phyloP scores from a whole-genome alignment of 2,888 invertebrate genomes.

The Synanthedon vespiformis region DNA sequence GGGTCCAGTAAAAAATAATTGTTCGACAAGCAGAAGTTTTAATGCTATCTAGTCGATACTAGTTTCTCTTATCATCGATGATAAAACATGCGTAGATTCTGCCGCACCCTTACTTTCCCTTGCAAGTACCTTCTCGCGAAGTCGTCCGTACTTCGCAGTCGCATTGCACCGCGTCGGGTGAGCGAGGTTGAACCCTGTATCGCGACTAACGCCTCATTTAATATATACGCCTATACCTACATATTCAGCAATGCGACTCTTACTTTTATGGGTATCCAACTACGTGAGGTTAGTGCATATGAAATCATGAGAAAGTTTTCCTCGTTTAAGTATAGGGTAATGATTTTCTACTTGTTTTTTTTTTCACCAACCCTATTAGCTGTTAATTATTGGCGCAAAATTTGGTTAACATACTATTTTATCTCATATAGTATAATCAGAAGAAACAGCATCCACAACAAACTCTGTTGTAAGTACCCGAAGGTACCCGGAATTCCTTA shows the following conservation, averaged over 20 bases:
- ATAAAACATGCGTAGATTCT: conserved; percentile 59
- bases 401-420: too few species aligned
- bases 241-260: conserved; percentile 27
- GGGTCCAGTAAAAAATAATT: conserved; percentile 12
- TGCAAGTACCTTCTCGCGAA: conserved; percentile 9
- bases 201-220: conserved; percentile 37
- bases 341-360: too few species aligned
- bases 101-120: conserved; percentile 65
- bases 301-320: conserved; percentile 35
- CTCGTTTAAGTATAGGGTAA: conserved; percentile 9
- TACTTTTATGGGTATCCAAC: conserved; percentile 38
- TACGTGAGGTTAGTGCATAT: conserved; percentile 45
- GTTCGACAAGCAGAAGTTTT: conserved; percentile 11
- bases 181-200: conserved; percentile 40
- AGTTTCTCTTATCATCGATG: conserved; percentile 64
- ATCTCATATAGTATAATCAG: too few species aligned
- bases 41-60: conserved; percentile 28
- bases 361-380: too few species aligned
- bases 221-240: conserved; percentile 13
- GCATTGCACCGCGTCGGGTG: conserved; percentile 26
- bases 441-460: too few species aligned
- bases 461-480: too few species aligned
- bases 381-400: too few species aligned
- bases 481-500: too few species aligned
- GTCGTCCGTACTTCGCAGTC: not conserved